These are phyloP conservation scores for Regulus satrapa DNA, from an alignment of 2,113 vertebrate genomes.

Conservation along the genomic window DNA sequence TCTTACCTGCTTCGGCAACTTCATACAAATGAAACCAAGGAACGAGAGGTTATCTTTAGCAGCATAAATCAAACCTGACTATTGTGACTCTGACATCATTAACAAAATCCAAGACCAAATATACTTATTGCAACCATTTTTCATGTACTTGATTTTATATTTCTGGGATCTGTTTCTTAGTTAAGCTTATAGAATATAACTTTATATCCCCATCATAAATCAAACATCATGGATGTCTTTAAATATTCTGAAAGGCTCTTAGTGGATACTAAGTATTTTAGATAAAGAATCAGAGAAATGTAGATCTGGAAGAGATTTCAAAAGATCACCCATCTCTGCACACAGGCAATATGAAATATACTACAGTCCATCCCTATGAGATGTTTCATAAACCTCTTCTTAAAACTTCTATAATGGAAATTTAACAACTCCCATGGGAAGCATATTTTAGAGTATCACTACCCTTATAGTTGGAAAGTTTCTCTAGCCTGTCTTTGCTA, in stretches of 20 bases:
- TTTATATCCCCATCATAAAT: constrained; percentile 9
- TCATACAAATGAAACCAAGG: not conserved
- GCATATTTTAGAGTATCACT: constrained; percentile 22
- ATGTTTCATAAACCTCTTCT: constrained; percentile 47
- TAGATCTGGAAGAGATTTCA: constrained; percentile 24
- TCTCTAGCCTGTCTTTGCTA: constrained; percentile 27
- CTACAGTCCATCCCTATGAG: constrained; percentile 35
- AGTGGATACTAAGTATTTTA: not conserved
- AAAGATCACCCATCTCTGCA: constrained; percentile 22
- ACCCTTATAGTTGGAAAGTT: constrained; percentile 38
- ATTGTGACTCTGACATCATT: not conserved
- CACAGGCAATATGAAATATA: constrained; percentile 25
- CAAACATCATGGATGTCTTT: constrained; percentile 26
- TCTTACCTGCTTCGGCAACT: not conserved
- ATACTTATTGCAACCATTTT: not conserved
- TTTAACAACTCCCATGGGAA: constrained; percentile 60
- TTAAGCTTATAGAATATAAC: not conserved
- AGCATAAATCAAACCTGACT: not conserved
- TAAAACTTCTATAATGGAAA: constrained; percentile 47
- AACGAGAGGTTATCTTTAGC: not conserved
- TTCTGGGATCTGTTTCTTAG: not conserved
- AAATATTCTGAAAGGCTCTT: constrained; percentile 18
- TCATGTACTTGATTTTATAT: not conserved
- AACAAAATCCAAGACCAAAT: constrained; percentile 14
- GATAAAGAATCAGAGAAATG: constrained; percentile 22